Conservation (phyloP, 2,797 vertebrate genomes). For the Sebastes diaconus region DNA sequence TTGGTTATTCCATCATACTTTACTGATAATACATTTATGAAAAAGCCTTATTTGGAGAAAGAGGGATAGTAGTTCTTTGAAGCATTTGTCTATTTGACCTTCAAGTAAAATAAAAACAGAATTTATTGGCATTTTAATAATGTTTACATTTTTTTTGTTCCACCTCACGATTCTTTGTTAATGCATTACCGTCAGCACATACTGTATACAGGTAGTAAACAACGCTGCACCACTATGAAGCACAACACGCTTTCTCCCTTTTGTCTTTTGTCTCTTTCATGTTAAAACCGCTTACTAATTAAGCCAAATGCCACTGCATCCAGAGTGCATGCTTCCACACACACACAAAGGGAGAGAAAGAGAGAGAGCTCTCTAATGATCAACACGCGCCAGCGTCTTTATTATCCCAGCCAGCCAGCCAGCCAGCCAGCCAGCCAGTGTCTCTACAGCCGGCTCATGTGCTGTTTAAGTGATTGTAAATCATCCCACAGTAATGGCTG, state of each 20-base stretch:
- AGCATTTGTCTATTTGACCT: background rate
- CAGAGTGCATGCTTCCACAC: conserved; percentile 57
- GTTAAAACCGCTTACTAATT: conserved; percentile 70
- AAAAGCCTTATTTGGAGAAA: background rate
- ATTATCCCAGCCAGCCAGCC: conserved; percentile 70
- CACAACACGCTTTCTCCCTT: conserved; percentile 36
- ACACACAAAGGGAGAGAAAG: conserved; percentile 12
- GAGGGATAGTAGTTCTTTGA: background rate
- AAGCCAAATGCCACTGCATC: conserved; percentile 76
- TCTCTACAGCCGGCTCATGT: conserved; percentile 60
- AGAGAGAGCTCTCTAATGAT: conserved; percentile 73
- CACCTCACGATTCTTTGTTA: background rate
- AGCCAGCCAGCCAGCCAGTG: conserved; percentile 54
- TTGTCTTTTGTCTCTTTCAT: conserved; percentile 68
- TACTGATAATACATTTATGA: background rate
- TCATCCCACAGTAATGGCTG: conserved; percentile 78
- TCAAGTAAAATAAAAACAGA: background rate
- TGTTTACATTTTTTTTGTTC: background rate
- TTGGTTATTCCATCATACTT: background rate
- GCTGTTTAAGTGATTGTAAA: conserved; percentile 81
- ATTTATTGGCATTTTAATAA: background rate
- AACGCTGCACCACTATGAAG: conserved; percentile 18
- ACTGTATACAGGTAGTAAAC: conserved; percentile 30
- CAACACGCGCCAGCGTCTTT: conserved; percentile 73
- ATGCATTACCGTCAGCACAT: conserved; percentile 4